Evolutionary conservation across 1,140 invertebrate genomes (phyloP), one percentile per base, ranked within the genome.

Genomic region (Zeugodacus cucurbitae): DNA sequence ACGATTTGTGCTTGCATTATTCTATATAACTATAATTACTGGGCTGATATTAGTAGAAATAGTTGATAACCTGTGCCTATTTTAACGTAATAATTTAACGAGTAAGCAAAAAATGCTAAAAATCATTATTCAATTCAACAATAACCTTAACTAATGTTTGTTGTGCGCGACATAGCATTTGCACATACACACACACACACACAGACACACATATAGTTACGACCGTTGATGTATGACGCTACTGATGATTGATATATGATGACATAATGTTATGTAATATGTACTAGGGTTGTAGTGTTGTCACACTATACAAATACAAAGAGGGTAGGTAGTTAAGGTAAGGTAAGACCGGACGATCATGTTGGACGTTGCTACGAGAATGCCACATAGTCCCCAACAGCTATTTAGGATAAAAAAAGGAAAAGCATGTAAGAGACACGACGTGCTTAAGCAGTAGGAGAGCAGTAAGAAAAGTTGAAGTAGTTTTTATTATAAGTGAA

Each of bases 21-120:
- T 48, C 37, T 82, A 82, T 70, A 70, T 82, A n/a, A n/a, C 22
- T 82, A 82, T 82, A 82, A 82, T 82, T 82, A 82, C 74, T 82
- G 74, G 74, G 74, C 74, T 82, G 74, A 82, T 82, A 82, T 82
- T 82, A 44, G 74, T 82, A 82, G 74, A 82, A 82, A 82, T 82
- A 82, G 74, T 82, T 82, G 32, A 82, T 82, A 82, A 82, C 74
- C 74, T 82, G 74, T 82, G 74, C 74, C 74, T 82, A 82, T 48
- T 82, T 82, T 82, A 82, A 74, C 34, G 34, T 74, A 74, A 67
- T 67, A 67, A 82, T 26, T 82, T 82, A 82, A 44, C 20, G 48
- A n/a, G 14, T 82, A 82, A 48, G 74, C 41, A 82, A 82, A 44
- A 78, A 74, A 74, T 74, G 74, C n/a, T 48, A 48, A 82, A 26